These are phyloP conservation scores for Zeus faber DNA, from an alignment of 2,113 vertebrate genomes.

Conservation along the genomic window DNA sequence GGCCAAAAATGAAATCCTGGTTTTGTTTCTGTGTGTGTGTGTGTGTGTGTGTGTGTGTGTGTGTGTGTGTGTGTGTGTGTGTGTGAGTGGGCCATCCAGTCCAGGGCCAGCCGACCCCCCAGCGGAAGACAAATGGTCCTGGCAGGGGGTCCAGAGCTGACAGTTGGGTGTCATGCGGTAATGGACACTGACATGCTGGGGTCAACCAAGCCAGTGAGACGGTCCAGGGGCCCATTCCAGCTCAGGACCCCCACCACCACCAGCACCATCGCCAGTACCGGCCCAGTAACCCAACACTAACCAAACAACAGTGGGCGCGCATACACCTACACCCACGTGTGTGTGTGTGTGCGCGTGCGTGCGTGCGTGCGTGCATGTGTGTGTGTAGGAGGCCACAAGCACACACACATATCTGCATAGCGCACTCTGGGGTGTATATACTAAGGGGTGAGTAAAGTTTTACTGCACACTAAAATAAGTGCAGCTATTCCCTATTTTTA, in stretches of 20 bases:
- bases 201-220: slow-evolving; percentile 61
- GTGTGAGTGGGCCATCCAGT: not conserved
- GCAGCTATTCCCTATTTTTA: too few species aligned
- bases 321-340: slow-evolving; percentile 17
- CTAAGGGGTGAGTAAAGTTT: too few species aligned
- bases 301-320: slow-evolving; percentile 50
- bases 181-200: slow-evolving; percentile 66
- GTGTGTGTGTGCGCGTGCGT: too few species aligned
- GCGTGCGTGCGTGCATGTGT: too few species aligned
- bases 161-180: slow-evolving; percentile 69
- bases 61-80: slow-evolving; percentile 3
- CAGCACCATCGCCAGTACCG: not conserved
- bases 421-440: too few species aligned
- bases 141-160: slow-evolving; percentile 57
- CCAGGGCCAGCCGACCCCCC: slow-evolving; percentile 32
- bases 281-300: slow-evolving; percentile 63
- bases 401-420: too few species aligned
- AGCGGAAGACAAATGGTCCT: slow-evolving; percentile 67
- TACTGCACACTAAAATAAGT: too few species aligned
- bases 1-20: too few species aligned
- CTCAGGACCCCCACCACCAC: slow-evolving; percentile 19
- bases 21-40: not conserved
- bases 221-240: slow-evolving; percentile 57
- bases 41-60: not conserved
- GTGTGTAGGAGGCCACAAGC: too few species aligned